Percentiles rank a stretch among this genome's conserved stretches.
phyloP scores from a whole-genome alignment of 2,113 vertebrate species.

The Archilochus colubris region DNA sequence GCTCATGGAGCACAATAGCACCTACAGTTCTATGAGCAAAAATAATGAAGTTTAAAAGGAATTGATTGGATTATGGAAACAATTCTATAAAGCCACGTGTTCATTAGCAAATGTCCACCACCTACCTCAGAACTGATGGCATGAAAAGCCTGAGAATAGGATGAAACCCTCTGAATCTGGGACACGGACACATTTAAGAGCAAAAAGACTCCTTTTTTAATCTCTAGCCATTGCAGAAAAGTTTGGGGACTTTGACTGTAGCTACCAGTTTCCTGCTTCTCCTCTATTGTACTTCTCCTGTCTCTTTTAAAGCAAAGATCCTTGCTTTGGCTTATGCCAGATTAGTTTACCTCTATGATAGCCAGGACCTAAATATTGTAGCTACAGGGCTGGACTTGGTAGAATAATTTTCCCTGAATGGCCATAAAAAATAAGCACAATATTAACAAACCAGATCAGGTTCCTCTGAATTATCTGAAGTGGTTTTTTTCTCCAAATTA shows the following conservation, averaged over 20 bases:
- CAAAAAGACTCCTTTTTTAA: neutral
- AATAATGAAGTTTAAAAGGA: slow-evolving; percentile 51
- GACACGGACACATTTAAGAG: neutral
- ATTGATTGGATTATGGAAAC: slow-evolving; percentile 20
- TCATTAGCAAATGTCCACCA: neutral
- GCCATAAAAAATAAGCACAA: neutral
- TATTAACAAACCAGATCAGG: neutral
- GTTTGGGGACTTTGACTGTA: neutral
- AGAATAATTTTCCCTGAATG: neutral
- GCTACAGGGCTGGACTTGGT: neutral
- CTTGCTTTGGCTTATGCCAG: neutral
- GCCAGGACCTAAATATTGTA: neutral
- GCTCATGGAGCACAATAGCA: neutral
- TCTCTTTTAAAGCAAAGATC: neutral
- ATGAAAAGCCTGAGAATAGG: neutral
- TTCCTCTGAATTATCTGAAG: neutral
- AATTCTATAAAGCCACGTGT: slow-evolving; percentile 1
- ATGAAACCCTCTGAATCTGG: neutral
- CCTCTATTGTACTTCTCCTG: neutral
- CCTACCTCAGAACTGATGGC: neutral
- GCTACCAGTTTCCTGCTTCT: neutral
- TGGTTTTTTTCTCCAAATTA: neutral
- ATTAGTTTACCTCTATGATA: neutral
- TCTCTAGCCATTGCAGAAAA: neutral
- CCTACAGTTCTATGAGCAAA: slow-evolving; percentile 34